Evolutionary conservation across 2,888 invertebrate genomes (phyloP).

Genomic region (Metallyticus violacea): DNA sequence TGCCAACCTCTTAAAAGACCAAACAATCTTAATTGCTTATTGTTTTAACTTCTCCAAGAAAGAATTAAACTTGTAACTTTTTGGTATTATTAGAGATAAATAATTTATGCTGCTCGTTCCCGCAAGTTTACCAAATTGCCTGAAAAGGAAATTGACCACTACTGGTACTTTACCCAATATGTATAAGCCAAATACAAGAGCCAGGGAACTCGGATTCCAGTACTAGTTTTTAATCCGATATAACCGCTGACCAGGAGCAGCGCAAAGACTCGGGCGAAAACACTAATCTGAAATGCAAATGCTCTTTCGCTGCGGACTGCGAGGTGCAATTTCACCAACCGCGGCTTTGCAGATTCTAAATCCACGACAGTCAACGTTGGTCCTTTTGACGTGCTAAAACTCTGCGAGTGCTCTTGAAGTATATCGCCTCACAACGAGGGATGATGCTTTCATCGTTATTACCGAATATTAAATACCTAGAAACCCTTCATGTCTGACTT

Average conservation of each 20-base stretch:
- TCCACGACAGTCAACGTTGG: background rate
- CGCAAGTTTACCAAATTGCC: too few relatives aligned
- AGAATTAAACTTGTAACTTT: too few relatives aligned
- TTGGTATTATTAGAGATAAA: too few relatives aligned
- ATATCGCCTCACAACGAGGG: background rate
- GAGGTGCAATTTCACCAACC: background rate
- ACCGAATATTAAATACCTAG: background rate
- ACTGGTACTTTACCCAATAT: background rate
- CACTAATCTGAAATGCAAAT: slow-evolving; percentile 12
- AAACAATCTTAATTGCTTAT: too few relatives aligned
- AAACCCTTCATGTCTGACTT: background rate
- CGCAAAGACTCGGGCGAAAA: background rate
- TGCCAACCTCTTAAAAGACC: too few relatives aligned
- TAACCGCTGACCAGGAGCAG: background rate
- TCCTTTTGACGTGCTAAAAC: background rate
- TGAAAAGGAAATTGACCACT: background rate
- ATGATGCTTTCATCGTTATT: background rate
- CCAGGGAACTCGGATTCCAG: background rate
- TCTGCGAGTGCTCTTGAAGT: background rate
- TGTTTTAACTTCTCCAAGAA: too few relatives aligned
- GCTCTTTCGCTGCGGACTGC: background rate
- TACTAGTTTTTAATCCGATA: background rate
- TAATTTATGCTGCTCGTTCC: too few relatives aligned
- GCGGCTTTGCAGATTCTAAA: background rate
- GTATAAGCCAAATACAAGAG: background rate